Percentiles rank a stretch among this genome's conserved stretches.
Conservation (phyloP, 2,797 vertebrate genomes). For the Menidia menidia region DNA sequence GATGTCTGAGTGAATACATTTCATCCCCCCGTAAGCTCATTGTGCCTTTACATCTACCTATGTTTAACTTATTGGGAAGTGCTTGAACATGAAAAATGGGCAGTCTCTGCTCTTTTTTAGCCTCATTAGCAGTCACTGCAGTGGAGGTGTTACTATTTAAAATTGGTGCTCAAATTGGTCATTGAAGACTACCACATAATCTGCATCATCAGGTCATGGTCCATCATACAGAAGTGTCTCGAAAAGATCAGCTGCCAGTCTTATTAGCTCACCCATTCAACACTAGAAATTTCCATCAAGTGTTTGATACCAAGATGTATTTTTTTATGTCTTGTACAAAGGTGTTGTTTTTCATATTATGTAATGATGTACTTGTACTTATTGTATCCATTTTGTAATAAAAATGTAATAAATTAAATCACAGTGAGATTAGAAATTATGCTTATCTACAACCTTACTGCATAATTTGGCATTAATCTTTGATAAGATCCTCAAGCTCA, state of each 20-base stretch:
- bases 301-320: slow-evolving; percentile 90
- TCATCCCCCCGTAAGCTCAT: slow-evolving; percentile 28
- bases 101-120: slow-evolving; percentile 48
- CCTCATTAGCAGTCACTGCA: slow-evolving; percentile 33
- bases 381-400: slow-evolving; percentile 74
- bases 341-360: slow-evolving; percentile 72
- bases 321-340: slow-evolving; percentile 94
- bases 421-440: slow-evolving; percentile 27
- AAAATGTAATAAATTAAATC: slow-evolving; percentile 66
- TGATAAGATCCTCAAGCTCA: neutral
- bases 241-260: slow-evolving; percentile 20
- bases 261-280: slow-evolving; percentile 46
- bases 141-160: slow-evolving; percentile 39
- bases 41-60: slow-evolving; percentile 74
- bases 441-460: neutral
- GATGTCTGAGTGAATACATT: slow-evolving; percentile 27
- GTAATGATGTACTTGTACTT: slow-evolving; percentile 74
- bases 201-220: slow-evolving; percentile 59
- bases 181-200: slow-evolving; percentile 36
- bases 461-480: neutral
- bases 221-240: slow-evolving; percentile 25
- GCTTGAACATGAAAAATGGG: slow-evolving; percentile 70
- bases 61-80: slow-evolving; percentile 82
- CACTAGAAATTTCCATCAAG: slow-evolving; percentile 47
- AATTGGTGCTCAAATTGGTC: slow-evolving; percentile 43